A percentile compares a stretch with the other conserved stretches of the same genome.
Evolutionary conservation across 37 sponge, comb jelly and placozoan species (phyloP).

Genomic region (Tethya wilhelma): DNA sequence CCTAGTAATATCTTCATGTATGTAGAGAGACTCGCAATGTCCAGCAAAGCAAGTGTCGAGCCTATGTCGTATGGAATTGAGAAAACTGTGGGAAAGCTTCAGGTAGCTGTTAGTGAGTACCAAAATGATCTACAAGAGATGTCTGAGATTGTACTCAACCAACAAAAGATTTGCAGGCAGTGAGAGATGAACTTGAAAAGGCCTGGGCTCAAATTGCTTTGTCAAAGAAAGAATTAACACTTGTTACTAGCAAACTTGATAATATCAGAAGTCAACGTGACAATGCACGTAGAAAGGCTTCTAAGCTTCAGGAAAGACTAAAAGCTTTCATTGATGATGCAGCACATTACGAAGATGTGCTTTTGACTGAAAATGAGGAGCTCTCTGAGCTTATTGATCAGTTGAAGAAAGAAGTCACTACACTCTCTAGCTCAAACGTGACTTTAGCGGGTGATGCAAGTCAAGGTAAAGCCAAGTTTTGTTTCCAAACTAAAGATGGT

Average conservation of each 20-base stretch:
- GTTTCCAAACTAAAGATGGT: no score
- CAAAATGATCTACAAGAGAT: constrained; percentile 12
- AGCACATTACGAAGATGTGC: not conserved
- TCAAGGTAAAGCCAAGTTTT: no score
- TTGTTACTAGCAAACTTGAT: no score
- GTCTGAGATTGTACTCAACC: constrained; percentile 1
- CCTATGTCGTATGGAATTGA: constrained; percentile 22
- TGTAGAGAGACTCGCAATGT: constrained; percentile 9
- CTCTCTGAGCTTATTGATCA: not conserved
- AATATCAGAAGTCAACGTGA: not conserved
- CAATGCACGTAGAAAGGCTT: not conserved
- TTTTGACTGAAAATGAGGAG: not conserved
- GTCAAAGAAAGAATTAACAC: no score
- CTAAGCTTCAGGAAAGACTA: not conserved
- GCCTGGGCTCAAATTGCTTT: no score
- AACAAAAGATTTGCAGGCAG: no score
- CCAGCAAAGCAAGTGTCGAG: constrained; percentile 2
- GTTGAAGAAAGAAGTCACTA: not conserved
- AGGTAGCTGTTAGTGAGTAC: not conserved
- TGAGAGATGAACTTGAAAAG: no score
- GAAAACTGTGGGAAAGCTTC: not conserved
- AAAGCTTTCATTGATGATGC: not conserved
- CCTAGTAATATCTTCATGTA: constrained; percentile 19
- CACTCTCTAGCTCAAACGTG: not conserved
- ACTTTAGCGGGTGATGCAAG: no score